Evolutionary conservation across 92 coral and sea anemone species (phyloP).

Genomic region (Montipora capitata): DNA sequence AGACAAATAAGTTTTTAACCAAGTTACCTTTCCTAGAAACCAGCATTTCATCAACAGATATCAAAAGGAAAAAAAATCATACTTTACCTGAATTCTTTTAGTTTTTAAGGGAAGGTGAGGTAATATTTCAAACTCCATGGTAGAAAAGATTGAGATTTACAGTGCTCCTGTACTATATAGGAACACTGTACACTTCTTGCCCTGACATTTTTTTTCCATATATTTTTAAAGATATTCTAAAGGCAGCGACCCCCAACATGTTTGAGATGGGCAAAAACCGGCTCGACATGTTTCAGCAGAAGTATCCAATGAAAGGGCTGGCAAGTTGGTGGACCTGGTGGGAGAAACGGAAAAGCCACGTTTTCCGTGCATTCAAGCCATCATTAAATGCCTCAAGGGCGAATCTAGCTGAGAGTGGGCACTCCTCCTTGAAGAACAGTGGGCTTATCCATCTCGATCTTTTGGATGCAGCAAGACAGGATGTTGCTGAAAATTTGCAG

Average conservation of each 20-base stretch:
- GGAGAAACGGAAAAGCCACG: no score
- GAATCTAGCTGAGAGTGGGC: constrained; percentile 69
- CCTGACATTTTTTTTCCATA: not conserved
- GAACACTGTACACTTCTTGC: constrained; percentile 7
- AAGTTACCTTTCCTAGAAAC: constrained; percentile 6
- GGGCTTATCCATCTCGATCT: constrained; percentile 67
- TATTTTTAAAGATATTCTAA: constrained; percentile 20
- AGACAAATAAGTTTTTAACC: constrained; percentile 6
- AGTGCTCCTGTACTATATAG: constrained; percentile 5
- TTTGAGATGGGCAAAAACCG: no score
- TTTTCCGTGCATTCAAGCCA: constrained; percentile 73
- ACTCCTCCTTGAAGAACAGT: constrained; percentile 75
- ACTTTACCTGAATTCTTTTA: constrained; percentile 1
- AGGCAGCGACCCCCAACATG: constrained; percentile 73
- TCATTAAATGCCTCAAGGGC: constrained; percentile 77
- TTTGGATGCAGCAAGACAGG: constrained; percentile 67
- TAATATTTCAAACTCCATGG: constrained; percentile 1
- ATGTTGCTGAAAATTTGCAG: constrained; percentile 72
- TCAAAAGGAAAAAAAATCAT: constrained; percentile 8
- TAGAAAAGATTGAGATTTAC: not conserved
- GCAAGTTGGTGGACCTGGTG: no score
- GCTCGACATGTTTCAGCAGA: no score
- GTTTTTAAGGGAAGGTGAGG: constrained; percentile 14
- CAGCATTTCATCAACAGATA: constrained; percentile 14
- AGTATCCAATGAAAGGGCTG: no score